A percentile compares a stretch with the other conserved stretches of the same genome.
Evolutionary conservation across 2,797 vertebrate genomes (phyloP).

Genomic region (Leptoclinus maculatus): DNA sequence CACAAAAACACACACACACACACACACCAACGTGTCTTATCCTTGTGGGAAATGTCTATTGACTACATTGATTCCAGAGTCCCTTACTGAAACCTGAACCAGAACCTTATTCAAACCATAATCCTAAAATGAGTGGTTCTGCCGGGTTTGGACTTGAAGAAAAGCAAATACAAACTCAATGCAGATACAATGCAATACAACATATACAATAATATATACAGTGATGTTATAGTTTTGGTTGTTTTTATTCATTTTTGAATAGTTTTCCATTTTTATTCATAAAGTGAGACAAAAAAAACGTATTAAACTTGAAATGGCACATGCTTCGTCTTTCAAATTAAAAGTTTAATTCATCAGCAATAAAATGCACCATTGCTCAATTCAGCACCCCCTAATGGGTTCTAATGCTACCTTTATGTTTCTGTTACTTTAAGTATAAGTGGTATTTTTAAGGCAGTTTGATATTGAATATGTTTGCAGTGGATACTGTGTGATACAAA

Average conservation of each 20-base stretch:
- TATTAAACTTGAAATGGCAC: not conserved
- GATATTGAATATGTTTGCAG: no score
- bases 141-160: not conserved
- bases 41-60: not conserved
- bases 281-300: not conserved
- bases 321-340: not conserved
- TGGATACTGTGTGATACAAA: not conserved
- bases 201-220: not conserved
- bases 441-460: not conserved
- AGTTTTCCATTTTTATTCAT: not conserved
- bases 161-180: not conserved
- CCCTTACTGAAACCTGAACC: not conserved
- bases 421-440: not conserved
- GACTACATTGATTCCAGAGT: not conserved
- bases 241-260: not conserved
- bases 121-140: not conserved
- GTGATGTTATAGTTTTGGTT: not conserved
- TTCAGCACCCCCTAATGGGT: not conserved
- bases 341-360: not conserved
- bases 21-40: not conserved
- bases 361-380: not conserved
- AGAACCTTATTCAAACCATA: not conserved
- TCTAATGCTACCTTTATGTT: no score
- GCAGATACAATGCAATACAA: no score
- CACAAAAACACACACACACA: not conserved